A percentile compares a stretch with the other conserved stretches of the same genome.
Conservation (phyloP, 1,140 invertebrate genomes). For the Pseudomyrmex concolor region DNA sequence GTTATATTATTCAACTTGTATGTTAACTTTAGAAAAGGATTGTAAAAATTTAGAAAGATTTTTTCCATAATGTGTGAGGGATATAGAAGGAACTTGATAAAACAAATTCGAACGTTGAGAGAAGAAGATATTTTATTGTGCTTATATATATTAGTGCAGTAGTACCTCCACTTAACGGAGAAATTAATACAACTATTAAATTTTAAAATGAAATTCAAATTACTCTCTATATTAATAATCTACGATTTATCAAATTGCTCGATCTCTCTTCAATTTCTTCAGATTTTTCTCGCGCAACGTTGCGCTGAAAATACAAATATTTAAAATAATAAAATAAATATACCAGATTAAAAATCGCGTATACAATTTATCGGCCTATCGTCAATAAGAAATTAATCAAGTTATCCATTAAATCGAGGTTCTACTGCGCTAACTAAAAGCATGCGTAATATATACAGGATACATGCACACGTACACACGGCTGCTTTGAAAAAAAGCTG, state of each 20-base stretch:
- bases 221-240: neutral
- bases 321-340: slow-evolving; percentile 1
- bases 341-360: neutral
- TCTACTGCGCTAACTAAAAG: slow-evolving; percentile 37
- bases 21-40: slow-evolving; percentile 13
- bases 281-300: neutral
- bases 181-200: neutral
- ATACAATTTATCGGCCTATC: slow-evolving; percentile 22
- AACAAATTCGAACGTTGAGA: slow-evolving; percentile 42
- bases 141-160: slow-evolving; percentile 39
- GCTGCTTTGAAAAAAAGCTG: slow-evolving; percentile 3
- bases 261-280: neutral
- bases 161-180: slow-evolving; percentile 33
- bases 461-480: neutral
- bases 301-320: neutral
- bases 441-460: slow-evolving; percentile 7
- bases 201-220: slow-evolving; percentile 11
- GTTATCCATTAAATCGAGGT: slow-evolving; percentile 35
- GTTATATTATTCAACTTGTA: slow-evolving; percentile 23
- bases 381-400: slow-evolving; percentile 22
- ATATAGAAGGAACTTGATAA: slow-evolving; percentile 27
- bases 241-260: neutral
- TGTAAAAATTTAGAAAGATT: slow-evolving; percentile 32
- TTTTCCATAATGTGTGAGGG: slow-evolving; percentile 4
- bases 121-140: neutral